phyloP scores from a whole-genome alignment of 2,888 invertebrate genomes.

The Lasioglossum villosulum region DNA sequence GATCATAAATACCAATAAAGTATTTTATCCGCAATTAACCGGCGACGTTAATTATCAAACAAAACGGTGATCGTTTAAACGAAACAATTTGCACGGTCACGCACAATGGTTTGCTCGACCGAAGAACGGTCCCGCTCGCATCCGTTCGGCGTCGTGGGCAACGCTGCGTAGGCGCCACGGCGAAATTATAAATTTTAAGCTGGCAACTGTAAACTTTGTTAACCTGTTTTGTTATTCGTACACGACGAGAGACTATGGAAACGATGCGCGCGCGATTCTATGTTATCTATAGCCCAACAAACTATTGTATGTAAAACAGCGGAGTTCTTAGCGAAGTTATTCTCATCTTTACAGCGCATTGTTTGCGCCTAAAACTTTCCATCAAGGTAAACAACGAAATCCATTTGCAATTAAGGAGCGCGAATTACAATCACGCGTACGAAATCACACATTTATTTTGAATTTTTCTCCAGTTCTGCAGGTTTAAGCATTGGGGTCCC shows the following conservation, averaged over 20 bases:
- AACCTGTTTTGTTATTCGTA: constrained; percentile 50
- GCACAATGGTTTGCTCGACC: constrained; percentile 18
- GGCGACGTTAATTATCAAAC: background rate
- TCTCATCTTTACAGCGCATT: constrained; percentile 41
- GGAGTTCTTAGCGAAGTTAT: constrained; percentile 53
- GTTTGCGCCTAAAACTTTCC: constrained; percentile 21
- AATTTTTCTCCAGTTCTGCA: too few species aligned
- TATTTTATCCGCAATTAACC: background rate
- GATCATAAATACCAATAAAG: background rate
- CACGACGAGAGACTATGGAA: constrained; percentile 16
- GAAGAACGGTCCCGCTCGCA: constrained; percentile 11
- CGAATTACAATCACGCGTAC: background rate
- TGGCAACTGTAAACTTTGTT: constrained; percentile 57
- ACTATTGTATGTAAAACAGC: constrained; percentile 70
- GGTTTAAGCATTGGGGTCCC: too few species aligned
- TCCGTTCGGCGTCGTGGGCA: constrained; percentile 16
- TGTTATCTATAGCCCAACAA: constrained; percentile 52
- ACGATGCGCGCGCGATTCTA: constrained; percentile 54
- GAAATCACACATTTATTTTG: too few species aligned
- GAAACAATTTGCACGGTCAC: constrained; percentile 22
- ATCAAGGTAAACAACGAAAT: constrained; percentile 12
- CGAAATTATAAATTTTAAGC: constrained; percentile 64
- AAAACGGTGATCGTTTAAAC: background rate
- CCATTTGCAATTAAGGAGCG: background rate
- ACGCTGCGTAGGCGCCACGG: constrained; percentile 37